Conservation (phyloP, 2,888 invertebrate genomes). For the Heteromurus nitidus region DNA sequence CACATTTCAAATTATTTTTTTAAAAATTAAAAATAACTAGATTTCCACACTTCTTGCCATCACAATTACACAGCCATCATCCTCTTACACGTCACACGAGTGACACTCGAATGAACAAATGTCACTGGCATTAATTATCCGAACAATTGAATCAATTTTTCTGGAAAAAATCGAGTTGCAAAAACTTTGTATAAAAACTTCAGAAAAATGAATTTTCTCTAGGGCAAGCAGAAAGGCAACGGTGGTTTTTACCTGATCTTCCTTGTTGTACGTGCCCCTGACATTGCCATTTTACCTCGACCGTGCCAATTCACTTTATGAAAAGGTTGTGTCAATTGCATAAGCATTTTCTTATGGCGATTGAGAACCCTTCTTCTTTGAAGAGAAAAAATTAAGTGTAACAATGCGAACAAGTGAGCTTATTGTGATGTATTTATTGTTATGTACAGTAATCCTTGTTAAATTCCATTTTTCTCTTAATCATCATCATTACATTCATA, state of each 20-base stretch:
- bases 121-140: not conserved
- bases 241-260: not conserved
- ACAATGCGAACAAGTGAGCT: not conserved
- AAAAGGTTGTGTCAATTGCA: constrained; percentile 26
- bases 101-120: too few relatives aligned
- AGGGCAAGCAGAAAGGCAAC: not conserved
- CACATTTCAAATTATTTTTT: constrained; percentile 31
- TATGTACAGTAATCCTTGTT: constrained; percentile 39
- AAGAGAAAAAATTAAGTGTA: constrained; percentile 11
- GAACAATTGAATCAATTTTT: not conserved
- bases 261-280: constrained; percentile 10
- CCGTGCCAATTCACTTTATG: not conserved
- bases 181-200: not conserved
- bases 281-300: constrained; percentile 35
- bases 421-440: not conserved
- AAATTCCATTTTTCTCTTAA: constrained; percentile 6
- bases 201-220: not conserved
- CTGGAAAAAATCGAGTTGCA: too few relatives aligned
- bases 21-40: not conserved
- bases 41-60: not conserved
- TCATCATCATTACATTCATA: not conserved
- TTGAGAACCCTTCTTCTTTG: not conserved
- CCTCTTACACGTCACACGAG: not conserved
- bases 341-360: constrained; percentile 37
- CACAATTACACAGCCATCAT: not conserved